Evolutionary conservation across 2,113 vertebrate species (phyloP).

Genomic region (Cyrtonyx montezumae): DNA sequence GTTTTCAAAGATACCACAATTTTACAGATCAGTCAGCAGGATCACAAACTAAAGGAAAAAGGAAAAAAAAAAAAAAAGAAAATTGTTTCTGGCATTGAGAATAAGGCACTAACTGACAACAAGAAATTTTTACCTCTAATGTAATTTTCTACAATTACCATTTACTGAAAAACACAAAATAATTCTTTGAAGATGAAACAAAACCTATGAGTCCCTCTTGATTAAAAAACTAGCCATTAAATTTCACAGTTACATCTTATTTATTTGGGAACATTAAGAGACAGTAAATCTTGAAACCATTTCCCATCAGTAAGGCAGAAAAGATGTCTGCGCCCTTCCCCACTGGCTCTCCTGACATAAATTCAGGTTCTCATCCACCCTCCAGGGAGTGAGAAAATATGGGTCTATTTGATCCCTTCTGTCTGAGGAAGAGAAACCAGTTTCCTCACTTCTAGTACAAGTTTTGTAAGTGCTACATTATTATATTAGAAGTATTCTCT

Average conservation of each 20-base stretch:
- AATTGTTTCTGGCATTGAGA: neutral
- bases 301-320: neutral
- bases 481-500: conserved; percentile 10
- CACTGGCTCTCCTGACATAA: conserved; percentile 10
- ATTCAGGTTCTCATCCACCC: neutral
- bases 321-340: neutral
- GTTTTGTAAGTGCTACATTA: conserved; percentile 28
- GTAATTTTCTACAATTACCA: neutral
- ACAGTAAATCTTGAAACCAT: neutral
- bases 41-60: neutral
- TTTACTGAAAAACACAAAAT: neutral
- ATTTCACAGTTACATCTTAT: neutral
- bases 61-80: neutral
- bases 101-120: neutral
- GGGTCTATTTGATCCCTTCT: neutral
- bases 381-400: conserved; percentile 9
- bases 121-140: neutral
- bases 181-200: neutral
- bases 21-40: neutral
- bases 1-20: neutral
- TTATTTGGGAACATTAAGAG: neutral
- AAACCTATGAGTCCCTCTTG: neutral
- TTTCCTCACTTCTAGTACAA: neutral
- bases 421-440: neutral
- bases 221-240: neutral